Conservation (phyloP, 2,797 vertebrate species). For the Poeciliopsis turneri region DNA sequence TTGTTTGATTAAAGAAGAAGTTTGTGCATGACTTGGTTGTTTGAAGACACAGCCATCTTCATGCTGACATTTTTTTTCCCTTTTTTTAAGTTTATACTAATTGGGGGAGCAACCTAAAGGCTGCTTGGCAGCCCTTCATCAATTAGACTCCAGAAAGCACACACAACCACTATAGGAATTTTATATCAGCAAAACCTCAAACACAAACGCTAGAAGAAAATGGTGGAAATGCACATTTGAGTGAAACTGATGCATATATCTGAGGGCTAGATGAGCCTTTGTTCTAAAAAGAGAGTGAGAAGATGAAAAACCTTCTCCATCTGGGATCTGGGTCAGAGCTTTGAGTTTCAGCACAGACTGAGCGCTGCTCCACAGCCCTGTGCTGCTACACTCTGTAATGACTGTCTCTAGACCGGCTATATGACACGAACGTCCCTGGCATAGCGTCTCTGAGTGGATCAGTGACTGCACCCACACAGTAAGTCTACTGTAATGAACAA, state of each 20-base stretch:
- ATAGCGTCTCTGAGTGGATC: conserved; percentile 37
- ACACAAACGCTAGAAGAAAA: conserved; percentile 51
- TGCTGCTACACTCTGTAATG: conserved; percentile 49
- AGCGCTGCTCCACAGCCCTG: conserved; percentile 45
- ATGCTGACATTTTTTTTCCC: conserved; percentile 17
- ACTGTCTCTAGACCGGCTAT: conserved; percentile 46
- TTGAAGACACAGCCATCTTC: conserved; percentile 33
- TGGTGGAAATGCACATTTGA: conserved; percentile 62
- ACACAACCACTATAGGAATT: conserved; percentile 39
- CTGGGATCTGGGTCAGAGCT: conserved; percentile 80
- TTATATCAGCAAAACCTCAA: conserved; percentile 47
- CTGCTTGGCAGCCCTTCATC: conserved; percentile 49
- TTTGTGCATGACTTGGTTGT: conserved; percentile 26
- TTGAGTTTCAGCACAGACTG: conserved; percentile 51
- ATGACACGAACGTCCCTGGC: conserved; percentile 32
- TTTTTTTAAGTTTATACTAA: conserved; percentile 41
- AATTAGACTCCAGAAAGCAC: conserved; percentile 48
- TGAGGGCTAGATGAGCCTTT: conserved; percentile 74
- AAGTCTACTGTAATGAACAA: conserved; percentile 44
- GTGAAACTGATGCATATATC: conserved; percentile 65
- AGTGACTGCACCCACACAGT: conserved; percentile 19
- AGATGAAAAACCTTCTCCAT: conserved; percentile 68
- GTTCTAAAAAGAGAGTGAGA: conserved; percentile 72
- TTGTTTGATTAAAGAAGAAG: conserved; percentile 37
- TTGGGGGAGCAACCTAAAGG: conserved; percentile 53